phyloP scores from a whole-genome alignment of 2,113 vertebrate species.

The Balaenoptera acutorostrata region DNA sequence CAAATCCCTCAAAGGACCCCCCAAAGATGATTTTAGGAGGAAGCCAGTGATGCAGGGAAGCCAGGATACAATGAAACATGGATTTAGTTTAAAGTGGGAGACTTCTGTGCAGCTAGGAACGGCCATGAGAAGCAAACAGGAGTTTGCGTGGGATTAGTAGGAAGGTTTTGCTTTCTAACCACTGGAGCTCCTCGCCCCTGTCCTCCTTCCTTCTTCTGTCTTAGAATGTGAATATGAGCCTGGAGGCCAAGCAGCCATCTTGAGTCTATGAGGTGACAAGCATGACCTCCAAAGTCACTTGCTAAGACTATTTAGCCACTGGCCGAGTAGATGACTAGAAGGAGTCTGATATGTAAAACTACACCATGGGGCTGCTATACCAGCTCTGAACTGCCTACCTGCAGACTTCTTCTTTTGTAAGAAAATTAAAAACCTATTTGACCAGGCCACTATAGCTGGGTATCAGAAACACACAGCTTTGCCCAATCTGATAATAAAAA shows the following conservation, averaged over 20 bases:
- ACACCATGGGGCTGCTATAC: not conserved
- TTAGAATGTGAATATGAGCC: not conserved
- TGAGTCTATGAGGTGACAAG: not conserved
- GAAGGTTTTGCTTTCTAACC: not conserved
- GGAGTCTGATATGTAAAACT: not conserved
- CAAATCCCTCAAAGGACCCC: not conserved
- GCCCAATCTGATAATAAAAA: not conserved
- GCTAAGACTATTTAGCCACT: not conserved
- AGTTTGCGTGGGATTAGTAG: not conserved
- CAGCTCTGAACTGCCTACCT: not conserved
- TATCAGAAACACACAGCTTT: not conserved
- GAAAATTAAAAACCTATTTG: not conserved
- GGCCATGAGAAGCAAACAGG: not conserved
- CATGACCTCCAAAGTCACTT: not conserved
- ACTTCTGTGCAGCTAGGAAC: not conserved
- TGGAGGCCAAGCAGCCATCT: not conserved
- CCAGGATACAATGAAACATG: not conserved
- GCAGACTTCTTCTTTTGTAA: not conserved
- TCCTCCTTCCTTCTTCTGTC: not conserved
- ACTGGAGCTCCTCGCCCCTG: not conserved
- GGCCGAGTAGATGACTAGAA: not conserved
- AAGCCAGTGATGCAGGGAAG: not conserved
- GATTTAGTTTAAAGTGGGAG: not conserved
- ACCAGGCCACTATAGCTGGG: not conserved
- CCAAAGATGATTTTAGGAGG: not conserved